A percentile compares a stretch with the other conserved stretches of the same genome.
Conservation (phyloP, 2,888 invertebrate genomes). For the Boloria selene region DNA sequence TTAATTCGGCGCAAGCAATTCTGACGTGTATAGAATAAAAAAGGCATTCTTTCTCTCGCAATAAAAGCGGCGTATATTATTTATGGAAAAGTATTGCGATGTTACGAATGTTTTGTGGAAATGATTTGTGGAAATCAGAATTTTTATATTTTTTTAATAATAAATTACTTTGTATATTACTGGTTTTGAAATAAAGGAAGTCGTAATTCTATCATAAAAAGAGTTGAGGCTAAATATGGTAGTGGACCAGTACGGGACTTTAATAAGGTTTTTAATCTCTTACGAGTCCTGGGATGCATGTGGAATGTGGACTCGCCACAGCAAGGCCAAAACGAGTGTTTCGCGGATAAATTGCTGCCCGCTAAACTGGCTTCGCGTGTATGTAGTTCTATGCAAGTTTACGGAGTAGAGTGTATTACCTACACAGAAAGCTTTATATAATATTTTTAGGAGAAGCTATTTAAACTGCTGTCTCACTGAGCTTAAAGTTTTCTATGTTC, state of each 20-base stretch:
- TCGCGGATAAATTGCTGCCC: constrained; percentile 73
- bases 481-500: constrained; percentile 46
- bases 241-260: constrained; percentile 41
- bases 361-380: constrained; percentile 65
- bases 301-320: constrained; percentile 70
- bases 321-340: constrained; percentile 69
- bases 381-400: constrained; percentile 58
- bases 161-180: constrained; percentile 13
- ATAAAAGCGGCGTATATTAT: constrained; percentile 32
- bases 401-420: constrained; percentile 31
- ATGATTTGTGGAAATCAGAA: background rate
- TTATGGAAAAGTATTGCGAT: constrained; percentile 29
- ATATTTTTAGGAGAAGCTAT: constrained; percentile 57
- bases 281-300: constrained; percentile 63
- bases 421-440: constrained; percentile 51
- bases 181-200: constrained; percentile 36
- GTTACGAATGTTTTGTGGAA: background rate
- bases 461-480: constrained; percentile 42
- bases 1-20: constrained; percentile 57
- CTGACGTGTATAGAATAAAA: constrained; percentile 44
- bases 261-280: constrained; percentile 59
- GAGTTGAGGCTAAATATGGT: constrained; percentile 39
- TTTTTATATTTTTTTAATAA: background rate
- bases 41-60: constrained; percentile 36
- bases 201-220: constrained; percentile 39